Evolutionary conservation across 2,113 vertebrate species (phyloP), one percentile per base, ranked within the genome.

Genomic region (Gobius niger): DNA sequence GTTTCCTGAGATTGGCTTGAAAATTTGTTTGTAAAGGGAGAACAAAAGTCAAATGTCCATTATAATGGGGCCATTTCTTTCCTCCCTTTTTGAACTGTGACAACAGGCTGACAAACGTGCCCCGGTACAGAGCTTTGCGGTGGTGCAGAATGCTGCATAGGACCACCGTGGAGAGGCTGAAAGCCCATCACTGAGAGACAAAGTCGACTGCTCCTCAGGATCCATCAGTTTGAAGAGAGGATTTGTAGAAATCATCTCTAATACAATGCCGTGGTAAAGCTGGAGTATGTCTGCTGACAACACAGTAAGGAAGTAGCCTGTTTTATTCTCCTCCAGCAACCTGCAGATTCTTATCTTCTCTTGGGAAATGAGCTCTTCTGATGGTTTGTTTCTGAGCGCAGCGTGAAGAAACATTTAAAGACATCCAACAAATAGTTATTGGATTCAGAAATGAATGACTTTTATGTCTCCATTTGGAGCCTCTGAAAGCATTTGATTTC

Each of bases 51-150:
- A 81, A 81, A 78, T 44, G 84, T 83, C 87, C 81, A 79, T 80
- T 73, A 67, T 85, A 88, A 89, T 86, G 77, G 82, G 68, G 49
- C 75, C 69, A 18, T 85, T 82, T 86, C 74, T 83, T 80, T 87
- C 83, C 75, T 75, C 85, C 77, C 65, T 71, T 80, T 82, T 85
- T 83, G 73, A 82, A 52, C 76, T 40, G 15, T 77, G 86, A 85
- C 81, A 80, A 79, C 67, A 0, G 47, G 75, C 52, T 85, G 79
- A 88, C 77, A 82, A 81, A 88, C 82, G 70, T 80, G 80, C 80
- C 80, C 84, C 75, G 79, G 73, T 81, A 77, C 68, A 52, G 63
- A 85, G 81, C 59, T 71, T 82, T 82, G 78, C 82, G 81, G 77
- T 81, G 78, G 73, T 76, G 77, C 79, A 84, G 69, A 75, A 84